Evolutionary conservation across 2,888 invertebrate species (phyloP).

Genomic region (Dicranocentrus wangi): DNA sequence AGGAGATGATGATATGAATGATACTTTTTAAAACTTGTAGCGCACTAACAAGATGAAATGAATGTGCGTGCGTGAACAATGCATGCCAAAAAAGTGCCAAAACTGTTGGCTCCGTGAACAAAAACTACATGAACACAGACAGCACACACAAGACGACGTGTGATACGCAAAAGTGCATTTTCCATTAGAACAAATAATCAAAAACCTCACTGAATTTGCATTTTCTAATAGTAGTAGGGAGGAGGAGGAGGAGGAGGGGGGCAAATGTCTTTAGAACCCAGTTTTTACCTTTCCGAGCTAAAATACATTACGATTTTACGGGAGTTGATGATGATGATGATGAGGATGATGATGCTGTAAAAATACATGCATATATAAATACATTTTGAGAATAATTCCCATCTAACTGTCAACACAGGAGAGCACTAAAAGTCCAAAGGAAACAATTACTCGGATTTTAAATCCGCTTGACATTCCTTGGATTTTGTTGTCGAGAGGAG

Average conservation of each 20-base stretch:
- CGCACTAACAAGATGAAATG: not conserved
- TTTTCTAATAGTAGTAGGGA: too few relatives aligned
- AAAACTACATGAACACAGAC: not conserved
- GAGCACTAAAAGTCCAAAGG: not conserved
- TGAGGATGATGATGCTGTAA: too few relatives aligned
- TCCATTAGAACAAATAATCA: not conserved
- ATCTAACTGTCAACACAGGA: constrained; percentile 44
- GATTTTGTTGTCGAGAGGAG: too few relatives aligned
- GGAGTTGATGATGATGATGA: too few relatives aligned
- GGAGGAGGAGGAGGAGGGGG: too few relatives aligned
- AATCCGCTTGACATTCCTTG: not conserved
- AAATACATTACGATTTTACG: too few relatives aligned
- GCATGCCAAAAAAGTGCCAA: constrained; percentile 27
- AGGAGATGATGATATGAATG: not conserved
- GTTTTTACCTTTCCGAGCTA: too few relatives aligned
- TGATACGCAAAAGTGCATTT: constrained; percentile 12
- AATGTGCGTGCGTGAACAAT: constrained; percentile 46
- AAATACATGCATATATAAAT: too few relatives aligned
- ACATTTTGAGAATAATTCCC: not conserved
- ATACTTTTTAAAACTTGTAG: not conserved
- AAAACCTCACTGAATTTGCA: too few relatives aligned
- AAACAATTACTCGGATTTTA: constrained; percentile 24
- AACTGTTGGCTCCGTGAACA: not conserved
- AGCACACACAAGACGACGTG: not conserved
- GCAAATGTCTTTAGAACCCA: too few relatives aligned